A percentile compares a stretch with the other conserved stretches of the same genome.
Evolutionary conservation across 1,140 invertebrate species (phyloP).

Genomic region (Drosophila parabipectinata): DNA sequence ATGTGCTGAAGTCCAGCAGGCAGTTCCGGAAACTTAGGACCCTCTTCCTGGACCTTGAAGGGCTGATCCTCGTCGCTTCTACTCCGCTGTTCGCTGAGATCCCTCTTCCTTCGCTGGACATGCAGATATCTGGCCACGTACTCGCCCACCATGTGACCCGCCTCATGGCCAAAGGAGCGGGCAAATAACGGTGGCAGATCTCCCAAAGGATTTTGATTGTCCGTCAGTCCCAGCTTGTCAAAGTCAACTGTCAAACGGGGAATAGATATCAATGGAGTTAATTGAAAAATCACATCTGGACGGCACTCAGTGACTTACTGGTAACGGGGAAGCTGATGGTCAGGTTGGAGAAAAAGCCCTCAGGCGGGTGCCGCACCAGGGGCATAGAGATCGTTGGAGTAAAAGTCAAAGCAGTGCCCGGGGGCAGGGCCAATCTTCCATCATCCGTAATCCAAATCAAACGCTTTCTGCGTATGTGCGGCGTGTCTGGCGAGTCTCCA

Average conservation of each 20-base stretch:
- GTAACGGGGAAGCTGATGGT: slow-evolving; percentile 94
- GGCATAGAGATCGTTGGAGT: slow-evolving; percentile 92
- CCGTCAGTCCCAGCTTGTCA: slow-evolving; percentile 91
- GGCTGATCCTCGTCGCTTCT: slow-evolving; percentile 30
- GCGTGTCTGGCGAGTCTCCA: slow-evolving; percentile 50
- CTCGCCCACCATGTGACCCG: slow-evolving; percentile 87
- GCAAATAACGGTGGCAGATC: slow-evolving; percentile 90
- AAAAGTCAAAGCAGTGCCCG: slow-evolving; percentile 91
- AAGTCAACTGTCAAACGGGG: slow-evolving; percentile 88
- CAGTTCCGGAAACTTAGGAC: slow-evolving; percentile 75
- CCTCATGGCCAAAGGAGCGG: slow-evolving; percentile 88
- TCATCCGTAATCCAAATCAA: slow-evolving; percentile 93
- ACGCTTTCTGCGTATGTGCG: slow-evolving; percentile 91
- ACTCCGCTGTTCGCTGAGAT: slow-evolving; percentile 73
- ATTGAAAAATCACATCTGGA: slow-evolving; percentile 23
- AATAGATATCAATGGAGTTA: slow-evolving; percentile 11
- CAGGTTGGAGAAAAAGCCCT: slow-evolving; percentile 93
- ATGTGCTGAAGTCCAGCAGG: slow-evolving; percentile 83
- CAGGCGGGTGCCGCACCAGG: slow-evolving; percentile 92
- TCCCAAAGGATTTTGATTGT: slow-evolving; percentile 93
- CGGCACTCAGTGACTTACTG: slow-evolving; percentile 87
- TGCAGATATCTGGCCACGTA: slow-evolving; percentile 90
- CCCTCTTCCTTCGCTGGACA: slow-evolving; percentile 86
- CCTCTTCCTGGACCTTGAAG: slow-evolving; percentile 50
- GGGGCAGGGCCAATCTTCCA: slow-evolving; percentile 91